Evolutionary conservation across 2,888 invertebrate species (phyloP), one percentile per base, ranked within the genome.

Genomic region (Callyntrura sp.): DNA sequence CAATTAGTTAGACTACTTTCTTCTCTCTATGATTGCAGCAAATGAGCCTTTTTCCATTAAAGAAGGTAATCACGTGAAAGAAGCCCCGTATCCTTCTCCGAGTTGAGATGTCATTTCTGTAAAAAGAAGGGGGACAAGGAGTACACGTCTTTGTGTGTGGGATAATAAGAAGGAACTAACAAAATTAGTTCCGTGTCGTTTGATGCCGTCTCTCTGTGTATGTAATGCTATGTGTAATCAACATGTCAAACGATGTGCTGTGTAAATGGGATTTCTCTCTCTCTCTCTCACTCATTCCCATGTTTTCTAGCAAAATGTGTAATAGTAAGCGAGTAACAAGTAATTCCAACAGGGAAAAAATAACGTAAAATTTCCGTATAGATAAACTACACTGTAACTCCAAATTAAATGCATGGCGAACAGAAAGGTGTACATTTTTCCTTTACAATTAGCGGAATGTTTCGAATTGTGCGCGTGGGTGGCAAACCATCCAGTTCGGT

Each of bases 131-230:
- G 0, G 65, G 28, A 14, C 14, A 17, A n/a, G n/a, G n/a, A 25
- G 25, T 57, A 20, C n/a, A n/a, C n/a, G n/a, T n/a, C n/a, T n/a
- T n/a, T n/a, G n/a, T n/a, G n/a, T n/a, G 25, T 20, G 62, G 11
- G 17, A 68, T 68, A 68, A 68, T 35, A 35, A 28, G 65, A 14
- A 35, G 65, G 65, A 68, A 68, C 65, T 68, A 35, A 68, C 65
- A 68, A 68, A 65, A 68, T 68, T 28, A 68, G 65, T 35, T 68
- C 65, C 65, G 12, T 35, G 5, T 3, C 35, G 65, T 35, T 68
- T 65, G 65, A 65, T 25, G 65, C 12, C 12, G 28, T 57, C 57
- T 57, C 20, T n/a, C n/a, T n/a, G n/a, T 2, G 57, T 57, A n/a
- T 55, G 20, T 65, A 28, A 65, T 25, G 28, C 28, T 25, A 65